phyloP scores from a whole-genome alignment of 1,140 invertebrate genomes.

The Lutraria rhynchaena region DNA sequence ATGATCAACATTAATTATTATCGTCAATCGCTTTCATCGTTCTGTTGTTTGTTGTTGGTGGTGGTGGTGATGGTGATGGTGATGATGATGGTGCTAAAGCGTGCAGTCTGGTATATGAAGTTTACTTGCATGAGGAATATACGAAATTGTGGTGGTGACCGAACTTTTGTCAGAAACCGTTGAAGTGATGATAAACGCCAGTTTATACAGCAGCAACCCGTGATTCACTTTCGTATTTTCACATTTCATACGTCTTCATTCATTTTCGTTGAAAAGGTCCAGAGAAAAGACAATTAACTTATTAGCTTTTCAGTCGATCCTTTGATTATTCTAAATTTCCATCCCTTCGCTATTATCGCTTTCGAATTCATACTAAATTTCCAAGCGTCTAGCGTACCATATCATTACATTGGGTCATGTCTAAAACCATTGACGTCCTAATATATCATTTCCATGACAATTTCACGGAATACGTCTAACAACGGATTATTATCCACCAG shows the following conservation, averaged over 20 bases:
- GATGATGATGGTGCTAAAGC: too few relatives aligned
- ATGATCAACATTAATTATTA: too few relatives aligned
- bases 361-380: conserved; percentile 53
- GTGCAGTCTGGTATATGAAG: too few relatives aligned
- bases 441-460: conserved; percentile 58
- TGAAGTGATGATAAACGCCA: too few relatives aligned
- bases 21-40: too few relatives aligned
- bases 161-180: too few relatives aligned
- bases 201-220: too few relatives aligned
- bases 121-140: too few relatives aligned
- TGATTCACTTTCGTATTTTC: too few relatives aligned
- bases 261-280: conserved; percentile 53
- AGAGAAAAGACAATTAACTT: conserved; percentile 43
- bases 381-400: conserved; percentile 38
- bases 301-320: conserved; percentile 44
- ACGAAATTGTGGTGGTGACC: too few relatives aligned
- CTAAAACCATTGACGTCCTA: conserved; percentile 50
- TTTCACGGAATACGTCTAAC: conserved; percentile 49
- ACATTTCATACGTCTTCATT: conserved; percentile 31
- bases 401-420: conserved; percentile 53
- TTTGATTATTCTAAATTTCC: conserved; percentile 56
- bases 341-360: conserved; percentile 37
- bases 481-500: conserved; percentile 48
- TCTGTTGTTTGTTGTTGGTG: too few relatives aligned
- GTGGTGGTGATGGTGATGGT: too few relatives aligned